Base-by-base conservation (phyloP, 2,113 vertebrate genomes). In the Sarotherodon lohbergeri region DNA sequence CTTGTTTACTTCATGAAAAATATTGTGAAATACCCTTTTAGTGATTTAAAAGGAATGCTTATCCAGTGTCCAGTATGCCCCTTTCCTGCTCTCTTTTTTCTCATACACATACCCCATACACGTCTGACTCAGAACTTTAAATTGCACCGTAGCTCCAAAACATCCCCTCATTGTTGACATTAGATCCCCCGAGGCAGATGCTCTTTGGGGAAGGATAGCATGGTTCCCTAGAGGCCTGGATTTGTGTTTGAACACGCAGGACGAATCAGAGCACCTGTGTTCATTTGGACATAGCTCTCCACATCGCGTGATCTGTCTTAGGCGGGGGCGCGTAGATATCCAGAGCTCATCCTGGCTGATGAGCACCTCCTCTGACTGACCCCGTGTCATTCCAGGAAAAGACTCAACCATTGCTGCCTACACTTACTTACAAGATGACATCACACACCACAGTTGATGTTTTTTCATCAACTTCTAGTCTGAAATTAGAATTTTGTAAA, bases 261-360 rank as follows among this genome's bases (percentile, higher is more conserved):
- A 95, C 92, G 92, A 96, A 96, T 96, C 94, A 92, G 88, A 95
- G 93, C 94, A 95, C 94, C 94, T 97, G 95, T 94, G 95, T 94
- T 91, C 91, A 29, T 91, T 95, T 96, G 92, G 95, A 94, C 95
- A 95, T 94, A 94, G 89, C 87, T 85, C 41, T 83, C 85, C 29
- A 87, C 87, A 92, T 93, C 48, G 95, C 87, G 80, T 94, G 92
- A 93, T 91, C 88, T 29, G 81, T 92, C 54, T 83, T 52, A 59
- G 86, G 84, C 6, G 8, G 88, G 80, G 56, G 24, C 48, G 9
- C 36, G 4, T 10, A 13, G 66, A 81, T 78, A 86, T 90, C 57
- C 50, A 86, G 61, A 86, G 54, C 86, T 84, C 63, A 43, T 87
- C 84, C 78, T 32, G 36, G 41, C 48, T 83, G 84, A 88, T 91